Evolutionary conservation across 2,797 vertebrate species (phyloP).

Genomic region (Clarias laeviceps): DNA sequence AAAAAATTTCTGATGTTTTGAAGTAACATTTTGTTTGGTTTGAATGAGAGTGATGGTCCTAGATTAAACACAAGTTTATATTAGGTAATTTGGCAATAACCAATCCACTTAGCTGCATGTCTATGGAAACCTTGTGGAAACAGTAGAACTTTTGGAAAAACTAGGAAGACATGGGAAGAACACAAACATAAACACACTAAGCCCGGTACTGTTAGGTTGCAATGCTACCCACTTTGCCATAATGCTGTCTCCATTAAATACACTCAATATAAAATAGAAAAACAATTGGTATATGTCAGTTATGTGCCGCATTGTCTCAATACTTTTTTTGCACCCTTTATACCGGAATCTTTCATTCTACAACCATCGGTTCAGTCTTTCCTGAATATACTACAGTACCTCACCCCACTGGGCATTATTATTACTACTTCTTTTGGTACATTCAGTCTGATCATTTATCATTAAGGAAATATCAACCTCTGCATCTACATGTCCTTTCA

Average conservation of each 20-base stretch:
- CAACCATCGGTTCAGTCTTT: neutral
- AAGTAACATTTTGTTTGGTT: neutral
- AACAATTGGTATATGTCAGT: neutral
- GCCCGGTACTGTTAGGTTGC: neutral
- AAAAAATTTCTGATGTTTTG: neutral
- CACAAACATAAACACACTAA: neutral
- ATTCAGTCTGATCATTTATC: slow-evolving; percentile 21
- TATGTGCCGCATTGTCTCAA: neutral
- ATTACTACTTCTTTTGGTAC: slow-evolving; percentile 4
- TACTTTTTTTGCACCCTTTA: no score
- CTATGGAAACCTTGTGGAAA: neutral
- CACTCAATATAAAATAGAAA: neutral
- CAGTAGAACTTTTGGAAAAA: neutral
- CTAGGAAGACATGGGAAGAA: neutral
- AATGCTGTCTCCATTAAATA: neutral
- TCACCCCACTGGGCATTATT: neutral
- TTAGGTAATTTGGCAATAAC: neutral
- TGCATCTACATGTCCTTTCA: slow-evolving; percentile 7
- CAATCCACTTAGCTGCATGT: neutral
- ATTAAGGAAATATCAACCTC: neutral
- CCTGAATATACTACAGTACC: neutral
- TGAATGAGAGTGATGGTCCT: neutral
- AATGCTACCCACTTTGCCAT: neutral
- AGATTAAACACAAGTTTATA: neutral
- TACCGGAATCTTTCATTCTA: neutral